Evolutionary conservation across 2,888 invertebrate genomes (phyloP).

Genomic region (Cephalotes varians): DNA sequence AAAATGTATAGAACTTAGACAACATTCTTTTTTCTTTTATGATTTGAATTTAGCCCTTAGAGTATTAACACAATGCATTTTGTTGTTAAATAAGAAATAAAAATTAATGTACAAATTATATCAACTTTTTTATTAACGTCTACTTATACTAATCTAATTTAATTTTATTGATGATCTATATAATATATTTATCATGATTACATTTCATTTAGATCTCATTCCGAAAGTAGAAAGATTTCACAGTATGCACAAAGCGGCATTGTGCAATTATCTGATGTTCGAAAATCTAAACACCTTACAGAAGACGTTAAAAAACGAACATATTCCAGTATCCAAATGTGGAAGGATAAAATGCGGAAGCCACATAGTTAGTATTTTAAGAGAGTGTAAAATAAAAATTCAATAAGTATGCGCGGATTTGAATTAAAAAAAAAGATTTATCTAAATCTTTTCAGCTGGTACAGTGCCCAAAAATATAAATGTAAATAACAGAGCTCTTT

Average conservation of each 20-base stretch:
- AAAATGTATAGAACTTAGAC: neutral
- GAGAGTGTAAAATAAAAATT: neutral
- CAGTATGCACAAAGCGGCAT: neutral
- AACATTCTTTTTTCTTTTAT: neutral
- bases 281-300: neutral
- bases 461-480: conserved; percentile 3
- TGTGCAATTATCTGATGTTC: neutral
- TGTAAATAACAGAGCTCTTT: neutral
- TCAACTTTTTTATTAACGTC: neutral
- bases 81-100: neutral
- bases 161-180: neutral
- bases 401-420: neutral
- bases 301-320: conserved; percentile 32
- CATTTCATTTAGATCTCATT: neutral
- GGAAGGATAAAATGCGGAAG: conserved; percentile 29
- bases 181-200: neutral
- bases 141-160: neutral
- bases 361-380: neutral
- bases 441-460: conserved; percentile 12
- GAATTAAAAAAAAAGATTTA: neutral
- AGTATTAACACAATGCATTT: neutral
- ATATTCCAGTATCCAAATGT: conserved; percentile 15
- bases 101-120: neutral
- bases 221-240: neutral
- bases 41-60: neutral